These are phyloP conservation scores for Heterotilapia buettikoferi DNA, from an alignment of 2,113 vertebrate genomes.

Conservation along the genomic window DNA sequence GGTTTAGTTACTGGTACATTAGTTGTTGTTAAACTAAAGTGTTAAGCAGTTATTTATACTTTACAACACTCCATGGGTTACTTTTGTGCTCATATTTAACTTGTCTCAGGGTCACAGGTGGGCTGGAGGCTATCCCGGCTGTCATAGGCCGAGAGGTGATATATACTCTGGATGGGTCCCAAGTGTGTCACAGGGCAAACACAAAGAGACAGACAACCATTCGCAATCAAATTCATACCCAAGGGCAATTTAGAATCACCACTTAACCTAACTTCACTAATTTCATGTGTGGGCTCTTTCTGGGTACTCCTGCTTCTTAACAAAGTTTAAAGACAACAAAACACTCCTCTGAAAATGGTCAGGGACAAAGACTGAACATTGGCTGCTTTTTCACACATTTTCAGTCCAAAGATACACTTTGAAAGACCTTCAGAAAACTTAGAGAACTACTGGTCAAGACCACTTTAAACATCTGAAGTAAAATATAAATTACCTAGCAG, in stretches of 20 bases:
- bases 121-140: neutral
- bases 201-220: fast-evolving
- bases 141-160: neutral
- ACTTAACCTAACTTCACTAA: neutral
- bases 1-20: neutral
- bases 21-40: neutral
- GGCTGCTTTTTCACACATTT: neutral
- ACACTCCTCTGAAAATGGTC: neutral
- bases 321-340: neutral
- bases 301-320: neutral
- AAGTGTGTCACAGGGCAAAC: neutral
- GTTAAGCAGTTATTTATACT: neutral
- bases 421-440: neutral
- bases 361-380: neutral
- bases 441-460: neutral
- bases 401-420: neutral
- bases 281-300: neutral
- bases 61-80: neutral
- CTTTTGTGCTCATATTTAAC: neutral
- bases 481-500: neutral
- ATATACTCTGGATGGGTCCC: neutral
- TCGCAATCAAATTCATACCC: neutral
- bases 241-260: neutral
- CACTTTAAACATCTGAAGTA: neutral
- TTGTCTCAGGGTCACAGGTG: neutral